These are phyloP conservation scores for Mayetiola destructor DNA, from an alignment of 2,888 invertebrate genomes.

Conservation along the genomic window DNA sequence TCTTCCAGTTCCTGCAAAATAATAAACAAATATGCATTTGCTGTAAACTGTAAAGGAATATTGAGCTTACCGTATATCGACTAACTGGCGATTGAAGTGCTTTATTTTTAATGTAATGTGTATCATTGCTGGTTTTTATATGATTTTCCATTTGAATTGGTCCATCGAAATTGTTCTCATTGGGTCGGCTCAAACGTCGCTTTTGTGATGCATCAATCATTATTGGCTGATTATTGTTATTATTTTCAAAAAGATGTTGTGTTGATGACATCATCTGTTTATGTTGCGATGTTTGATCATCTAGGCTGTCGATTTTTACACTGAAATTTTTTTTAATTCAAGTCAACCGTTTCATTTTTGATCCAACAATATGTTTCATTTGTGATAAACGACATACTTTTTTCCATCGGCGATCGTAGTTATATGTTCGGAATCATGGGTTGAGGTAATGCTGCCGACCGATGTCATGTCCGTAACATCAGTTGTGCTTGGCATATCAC, in stretches of 20 bases:
- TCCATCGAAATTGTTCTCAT: neutral
- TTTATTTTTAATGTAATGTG: conserved; percentile 13
- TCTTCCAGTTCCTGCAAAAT: conserved; percentile 28
- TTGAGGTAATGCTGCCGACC: conserved; percentile 53
- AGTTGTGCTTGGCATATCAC: conserved; percentile 36
- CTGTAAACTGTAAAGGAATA: neutral
- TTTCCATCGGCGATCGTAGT: conserved; percentile 24
- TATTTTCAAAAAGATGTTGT: conserved; percentile 19
- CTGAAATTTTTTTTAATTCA: neutral
- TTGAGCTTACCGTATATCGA: conserved; percentile 1
- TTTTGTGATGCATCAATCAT: conserved; percentile 2
- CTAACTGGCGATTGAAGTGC: conserved; percentile 6
- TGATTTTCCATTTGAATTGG: neutral
- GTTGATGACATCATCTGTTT: conserved; percentile 22
- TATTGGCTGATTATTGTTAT: conserved; percentile 5
- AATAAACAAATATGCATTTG: conserved; percentile 26
- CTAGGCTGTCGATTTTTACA: neutral
- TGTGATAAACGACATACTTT: too few species aligned
- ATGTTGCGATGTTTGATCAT: conserved; percentile 20
- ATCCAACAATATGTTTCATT: too few species aligned
- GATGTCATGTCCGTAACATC: conserved; percentile 61
- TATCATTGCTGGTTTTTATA: neutral
- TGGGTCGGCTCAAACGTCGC: neutral
- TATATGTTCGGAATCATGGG: conserved; percentile 43
- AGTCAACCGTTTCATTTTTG: too few species aligned